These are phyloP conservation scores for Polydesmus complanatus DNA, from an alignment of 2,888 invertebrate species.

Conservation along the genomic window DNA sequence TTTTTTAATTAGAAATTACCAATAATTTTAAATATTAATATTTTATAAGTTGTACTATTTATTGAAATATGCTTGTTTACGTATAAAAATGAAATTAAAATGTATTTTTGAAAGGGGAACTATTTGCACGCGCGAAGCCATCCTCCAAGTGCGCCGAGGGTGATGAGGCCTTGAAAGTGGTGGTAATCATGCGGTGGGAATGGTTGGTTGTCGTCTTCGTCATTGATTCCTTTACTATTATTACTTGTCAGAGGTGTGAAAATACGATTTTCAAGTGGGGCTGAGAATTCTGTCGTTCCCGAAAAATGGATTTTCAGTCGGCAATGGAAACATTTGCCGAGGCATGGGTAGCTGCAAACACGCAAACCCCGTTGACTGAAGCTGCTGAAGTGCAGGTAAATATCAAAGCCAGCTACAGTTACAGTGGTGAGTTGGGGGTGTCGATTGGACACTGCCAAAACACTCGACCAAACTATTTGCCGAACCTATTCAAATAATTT, in stretches of 20 bases:
- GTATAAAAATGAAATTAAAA: too few relatives aligned
- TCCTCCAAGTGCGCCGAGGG: too few relatives aligned
- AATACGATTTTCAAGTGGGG: conserved; percentile 1
- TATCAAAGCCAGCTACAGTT: neutral
- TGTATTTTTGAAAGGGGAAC: too few relatives aligned
- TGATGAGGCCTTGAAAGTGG: neutral
- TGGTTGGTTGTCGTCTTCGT: neutral
- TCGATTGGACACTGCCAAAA: neutral
- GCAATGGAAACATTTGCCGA: conserved; percentile 97
- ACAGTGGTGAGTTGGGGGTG: too few relatives aligned
- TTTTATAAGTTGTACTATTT: too few relatives aligned
- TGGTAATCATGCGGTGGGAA: neutral
- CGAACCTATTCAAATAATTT: neutral
- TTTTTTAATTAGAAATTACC: too few relatives aligned
- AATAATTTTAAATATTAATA: too few relatives aligned
- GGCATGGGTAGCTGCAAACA: conserved; percentile 89
- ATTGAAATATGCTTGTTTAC: too few relatives aligned
- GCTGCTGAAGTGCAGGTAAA: conserved; percentile 21
- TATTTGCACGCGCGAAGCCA: too few relatives aligned
- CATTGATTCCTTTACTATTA: neutral
- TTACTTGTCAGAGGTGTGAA: conserved; percentile 3
- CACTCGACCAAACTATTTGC: too few relatives aligned
- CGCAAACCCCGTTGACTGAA: conserved; percentile 32
- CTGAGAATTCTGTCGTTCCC: conserved; percentile 4
- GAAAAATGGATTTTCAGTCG: conserved; percentile 89